Base-by-base conservation (phyloP, 1,140 invertebrate genomes). In the Ericerus pela region DNA sequence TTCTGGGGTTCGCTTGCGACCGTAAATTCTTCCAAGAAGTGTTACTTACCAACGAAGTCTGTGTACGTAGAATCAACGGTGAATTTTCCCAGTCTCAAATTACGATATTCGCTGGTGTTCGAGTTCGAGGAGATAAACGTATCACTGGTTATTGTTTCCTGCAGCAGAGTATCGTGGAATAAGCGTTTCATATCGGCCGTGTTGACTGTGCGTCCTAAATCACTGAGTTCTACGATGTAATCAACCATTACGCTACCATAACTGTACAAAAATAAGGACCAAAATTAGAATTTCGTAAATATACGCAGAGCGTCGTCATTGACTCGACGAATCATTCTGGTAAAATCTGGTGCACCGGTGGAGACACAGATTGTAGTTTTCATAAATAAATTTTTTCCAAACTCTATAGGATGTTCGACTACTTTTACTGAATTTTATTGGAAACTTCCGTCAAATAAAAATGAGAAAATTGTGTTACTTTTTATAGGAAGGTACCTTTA, bases 221-320 rank as follows among this genome's bases (percentile, higher is more conserved):
- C 80, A 57, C 78, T 79, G 47, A 92, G 65, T 69, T 88, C 83
- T 3, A 92, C 80, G 59, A 88, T 83, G 65, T 88, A 92, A 66
- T 91, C 88, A 1, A 89, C 88, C 11, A 92, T 67, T n/a, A 91
- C 80, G 60, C 85, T 89, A 56, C 86, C 87, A 67, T 12, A 6
- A 16, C 41, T 47, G 41, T 22, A 10, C 6, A 16, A 12, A 24
- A 47, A 47, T 22, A 47, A 38, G n/a, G n/a, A n/a, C n/a, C n/a
- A n/a, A n/a, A n/a, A n/a, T n/a, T n/a, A n/a, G n/a, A n/a, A n/a
- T n/a, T n/a, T n/a, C n/a, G n/a, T n/a, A n/a, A n/a, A n/a, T n/a
- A n/a, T n/a, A n/a, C n/a, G n/a, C n/a, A n/a, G n/a, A n/a, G n/a
- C n/a, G 4, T 41, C 37, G 14, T 4, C 14, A 41, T n/a, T n/a